A percentile compares a stretch with the other conserved stretches of the same genome.
These are phyloP conservation scores for Brachionus sp. DNA, from an alignment of 1,140 invertebrate genomes.

Conservation along the genomic window DNA sequence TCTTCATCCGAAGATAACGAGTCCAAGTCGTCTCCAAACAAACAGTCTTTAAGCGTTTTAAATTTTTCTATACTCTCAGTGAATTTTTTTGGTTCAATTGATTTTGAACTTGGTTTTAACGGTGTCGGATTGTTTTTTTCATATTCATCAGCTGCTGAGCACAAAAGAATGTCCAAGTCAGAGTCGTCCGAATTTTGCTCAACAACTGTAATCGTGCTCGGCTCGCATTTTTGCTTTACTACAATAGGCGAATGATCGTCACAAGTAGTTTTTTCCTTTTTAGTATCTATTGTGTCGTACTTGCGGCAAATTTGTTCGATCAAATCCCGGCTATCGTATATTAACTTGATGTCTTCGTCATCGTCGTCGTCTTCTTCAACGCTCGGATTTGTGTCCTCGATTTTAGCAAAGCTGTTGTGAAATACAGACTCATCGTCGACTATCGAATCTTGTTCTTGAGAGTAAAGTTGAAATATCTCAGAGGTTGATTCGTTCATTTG, in stretches of 20 bases:
- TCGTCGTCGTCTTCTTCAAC: not conserved
- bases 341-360: slow-evolving; percentile 25
- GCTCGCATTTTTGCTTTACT: not conserved
- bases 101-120: not conserved
- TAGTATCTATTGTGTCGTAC: not conserved
- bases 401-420: not conserved
- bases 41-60: not conserved
- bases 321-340: not conserved
- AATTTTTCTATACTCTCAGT: not conserved
- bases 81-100: not conserved
- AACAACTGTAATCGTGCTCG: not conserved
- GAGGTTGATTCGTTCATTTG: not conserved
- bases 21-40: not conserved
- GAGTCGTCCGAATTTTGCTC: not conserved
- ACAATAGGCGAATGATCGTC: not conserved
- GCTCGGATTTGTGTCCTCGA: not conserved
- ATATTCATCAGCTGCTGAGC: not conserved
- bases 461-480: not conserved
- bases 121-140: not conserved
- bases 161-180: not conserved
- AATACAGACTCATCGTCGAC: not conserved
- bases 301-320: slow-evolving; percentile 30
- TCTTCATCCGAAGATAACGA: not conserved
- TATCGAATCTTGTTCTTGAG: not conserved
- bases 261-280: not conserved